A percentile compares a stretch with the other conserved stretches of the same genome.
These are phyloP conservation scores for Harpalus rubripes DNA, from an alignment of 2,888 invertebrate genomes.

Conservation along the genomic window DNA sequence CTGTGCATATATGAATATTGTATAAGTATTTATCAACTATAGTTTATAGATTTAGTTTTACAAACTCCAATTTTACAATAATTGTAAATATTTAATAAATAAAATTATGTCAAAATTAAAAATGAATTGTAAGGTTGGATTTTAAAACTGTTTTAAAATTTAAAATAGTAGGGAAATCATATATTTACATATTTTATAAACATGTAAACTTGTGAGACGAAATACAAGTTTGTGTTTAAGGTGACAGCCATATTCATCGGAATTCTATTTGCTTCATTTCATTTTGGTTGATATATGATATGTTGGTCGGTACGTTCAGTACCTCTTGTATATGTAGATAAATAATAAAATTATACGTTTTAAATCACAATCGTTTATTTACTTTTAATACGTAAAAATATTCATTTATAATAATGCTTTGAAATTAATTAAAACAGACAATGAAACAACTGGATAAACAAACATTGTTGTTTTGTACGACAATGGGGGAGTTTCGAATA, in stretches of 20 bases:
- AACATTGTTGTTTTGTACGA: no score
- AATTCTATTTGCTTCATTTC: slow-evolving; percentile 58
- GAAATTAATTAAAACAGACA: no score
- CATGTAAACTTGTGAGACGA: slow-evolving; percentile 47
- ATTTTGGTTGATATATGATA: slow-evolving; percentile 57
- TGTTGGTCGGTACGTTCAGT: slow-evolving; percentile 56
- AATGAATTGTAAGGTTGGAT: slow-evolving; percentile 64
- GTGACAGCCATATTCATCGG: slow-evolving; percentile 60
- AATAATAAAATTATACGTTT: slow-evolving; percentile 65
- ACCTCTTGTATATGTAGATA: slow-evolving; percentile 64
- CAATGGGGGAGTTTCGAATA: no score
- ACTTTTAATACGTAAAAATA: background rate
- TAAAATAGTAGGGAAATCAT: slow-evolving; percentile 51
- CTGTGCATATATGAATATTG: slow-evolving; percentile 62
- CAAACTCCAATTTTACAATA: slow-evolving; percentile 65
- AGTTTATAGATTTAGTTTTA: slow-evolving; percentile 64
- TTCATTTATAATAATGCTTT: slow-evolving; percentile 6
- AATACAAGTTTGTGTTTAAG: slow-evolving; percentile 49
- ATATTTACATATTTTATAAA: slow-evolving; percentile 63
- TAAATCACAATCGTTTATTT: slow-evolving; percentile 17
- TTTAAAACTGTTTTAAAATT: slow-evolving; percentile 55
- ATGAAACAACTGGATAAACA: no score
- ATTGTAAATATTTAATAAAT: slow-evolving; percentile 50
- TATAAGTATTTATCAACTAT: slow-evolving; percentile 64
- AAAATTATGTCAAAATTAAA: slow-evolving; percentile 53